Evolutionary conservation across 53 echinoderm and acorn worm species (phyloP).

Genomic region (Antedon mediterranea): DNA sequence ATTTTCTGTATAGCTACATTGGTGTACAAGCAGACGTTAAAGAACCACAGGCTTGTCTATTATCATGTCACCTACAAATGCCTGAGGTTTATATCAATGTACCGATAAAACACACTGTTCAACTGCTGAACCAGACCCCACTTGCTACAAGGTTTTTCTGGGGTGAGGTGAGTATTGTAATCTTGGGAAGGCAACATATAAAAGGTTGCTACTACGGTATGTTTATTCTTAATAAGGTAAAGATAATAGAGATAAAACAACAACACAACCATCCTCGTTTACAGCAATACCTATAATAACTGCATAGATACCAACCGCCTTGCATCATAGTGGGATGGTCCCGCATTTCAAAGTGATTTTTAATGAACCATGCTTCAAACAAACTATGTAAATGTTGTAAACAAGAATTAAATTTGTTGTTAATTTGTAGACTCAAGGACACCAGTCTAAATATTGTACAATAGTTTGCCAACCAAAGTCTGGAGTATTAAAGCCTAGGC

Average conservation of each 20-base stretch:
- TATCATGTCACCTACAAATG: conserved; percentile 44
- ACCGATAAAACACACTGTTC: conserved; percentile 44
- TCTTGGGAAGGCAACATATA: no score
- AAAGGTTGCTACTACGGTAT: no score
- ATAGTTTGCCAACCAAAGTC: conserved; percentile 59
- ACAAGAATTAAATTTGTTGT: not conserved
- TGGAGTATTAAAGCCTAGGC: conserved; percentile 45
- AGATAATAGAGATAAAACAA: no score
- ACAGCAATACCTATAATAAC: no score
- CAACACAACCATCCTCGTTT: no score
- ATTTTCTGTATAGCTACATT: conserved; percentile 39
- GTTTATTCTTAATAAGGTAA: no score
- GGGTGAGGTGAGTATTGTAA: conserved; percentile 52
- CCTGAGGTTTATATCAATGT: conserved; percentile 60
- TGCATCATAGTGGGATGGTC: not conserved
- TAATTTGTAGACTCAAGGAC: conserved; percentile 40
- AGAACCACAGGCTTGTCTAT: conserved; percentile 75
- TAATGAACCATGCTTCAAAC: no score
- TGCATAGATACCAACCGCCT: not conserved
- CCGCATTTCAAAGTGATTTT: no score
- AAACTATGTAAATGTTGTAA: not conserved
- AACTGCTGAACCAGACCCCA: conserved; percentile 62
- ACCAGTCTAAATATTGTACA: conserved; percentile 41
- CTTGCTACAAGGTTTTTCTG: conserved; percentile 54
- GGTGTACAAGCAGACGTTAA: conserved; percentile 54